Base-by-base conservation (phyloP, 2,888 invertebrate species). In the Hedya salicella region DNA sequence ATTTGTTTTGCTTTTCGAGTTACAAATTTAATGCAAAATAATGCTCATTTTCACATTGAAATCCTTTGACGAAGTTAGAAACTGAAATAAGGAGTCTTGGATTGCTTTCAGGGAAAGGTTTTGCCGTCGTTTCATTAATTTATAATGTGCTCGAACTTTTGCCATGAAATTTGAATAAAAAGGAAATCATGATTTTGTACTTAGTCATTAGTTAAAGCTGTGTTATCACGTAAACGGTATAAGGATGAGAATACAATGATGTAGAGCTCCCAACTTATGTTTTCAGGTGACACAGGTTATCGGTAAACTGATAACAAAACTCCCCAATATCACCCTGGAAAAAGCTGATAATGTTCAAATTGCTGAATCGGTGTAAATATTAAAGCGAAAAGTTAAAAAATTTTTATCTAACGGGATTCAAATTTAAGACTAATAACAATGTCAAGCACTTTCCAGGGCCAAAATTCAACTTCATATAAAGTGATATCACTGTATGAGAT, bases 91-190 rank as follows among this genome's bases (percentile, higher is more conserved):
- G 32, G 36, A 1, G 6, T 52, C 30, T 17, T 36, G 13, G 17
- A 36, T 16, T 52, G 16, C 30, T 36, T 17, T 17, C 9, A 16
- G 6, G n/a, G 2, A 36, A 32, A 17, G 17, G 16, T 36, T 30
- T 16, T 32, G 30, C 32, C 2, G 36, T 14, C 3, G 13, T 36
- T 52, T 52, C 36, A 52, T 17, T 14, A 52, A 49, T 25, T 25
- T 25, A 14, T 49, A 25, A 49, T 25, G 48, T 49, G 25, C 19
- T 25, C 13, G 25, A 49, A 49, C 48, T 25, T n/a, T 49, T n/a
- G 14, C 8, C 36, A 36, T 36, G 36, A 36, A 8, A 36, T 36
- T 36, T 36, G 8, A 36, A 36, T 36, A 36, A 36, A 36, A 36
- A 36, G 25, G 36, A 9, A 36, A 8, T 6, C 1, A 36, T 36